Base-by-base conservation (phyloP, 2,888 invertebrate species). In the Coelopa pilipes region DNA sequence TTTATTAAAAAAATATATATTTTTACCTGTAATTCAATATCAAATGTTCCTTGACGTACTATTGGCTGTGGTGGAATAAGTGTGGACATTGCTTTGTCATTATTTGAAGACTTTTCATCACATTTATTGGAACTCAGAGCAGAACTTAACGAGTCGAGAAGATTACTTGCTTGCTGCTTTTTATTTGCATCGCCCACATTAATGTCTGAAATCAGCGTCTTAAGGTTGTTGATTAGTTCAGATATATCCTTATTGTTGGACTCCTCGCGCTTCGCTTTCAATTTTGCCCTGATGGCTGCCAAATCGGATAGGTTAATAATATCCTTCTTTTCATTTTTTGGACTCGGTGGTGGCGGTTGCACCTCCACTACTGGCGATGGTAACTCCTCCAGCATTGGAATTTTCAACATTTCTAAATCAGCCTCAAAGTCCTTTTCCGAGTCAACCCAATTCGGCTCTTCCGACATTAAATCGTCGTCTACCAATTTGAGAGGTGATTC, bases 41-140 rank as follows among this genome's bases (percentile, higher is more conserved):
- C 81, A 70, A 84, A 84, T 0, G 83, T 84, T 7, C 80, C 81
- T 70, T 84, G 81, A 1, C 84, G 78, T 11, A 79, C 72, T 47
- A 83, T 80, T 0, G 80, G 74, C 60, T 78, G 76, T 12, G 80
- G 79, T 47, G 76, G 75, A 7, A 72, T 60, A 50, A 73, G 19
- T 0, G 24, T 60, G 11, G 34, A 13, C 12, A 13, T 15, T 59
- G 72, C 17, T n/a, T 63, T 49, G 10, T 15, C 19, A 50, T 47
- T 19, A 11, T 17, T 45, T 5, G 10, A 46, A 10, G 13, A 4
- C 0, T n/a, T 19, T 17, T 34, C 15, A 3, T 65, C 46, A 19
- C 15, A 21, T 19, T 66, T 50, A 19, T 12, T 68, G 24, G 68
- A 21, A 46, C 47, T 74, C 49, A 82, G 71, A 0, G 82, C 74